A percentile compares a stretch with the other conserved stretches of the same genome.
phyloP scores from a whole-genome alignment of 2,113 vertebrate genomes.

The Anthoscopus minutus region DNA sequence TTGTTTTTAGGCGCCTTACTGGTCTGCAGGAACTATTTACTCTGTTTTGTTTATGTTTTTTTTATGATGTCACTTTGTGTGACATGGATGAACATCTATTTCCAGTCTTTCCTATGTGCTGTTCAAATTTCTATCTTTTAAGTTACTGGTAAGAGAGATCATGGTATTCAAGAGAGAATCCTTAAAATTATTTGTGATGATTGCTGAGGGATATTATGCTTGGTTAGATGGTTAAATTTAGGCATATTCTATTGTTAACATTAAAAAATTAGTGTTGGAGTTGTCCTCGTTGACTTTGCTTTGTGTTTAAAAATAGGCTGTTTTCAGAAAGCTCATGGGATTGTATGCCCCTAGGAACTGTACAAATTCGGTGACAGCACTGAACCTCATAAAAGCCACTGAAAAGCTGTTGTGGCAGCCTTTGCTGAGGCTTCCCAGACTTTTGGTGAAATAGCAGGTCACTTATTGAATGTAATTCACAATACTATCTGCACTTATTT shows the following conservation, averaged over 20 bases:
- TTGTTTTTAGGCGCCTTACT: background rate
- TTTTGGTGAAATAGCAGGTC: background rate
- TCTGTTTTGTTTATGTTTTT: background rate
- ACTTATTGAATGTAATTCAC: background rate
- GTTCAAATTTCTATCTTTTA: background rate
- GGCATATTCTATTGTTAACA: background rate
- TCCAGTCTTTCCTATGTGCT: background rate
- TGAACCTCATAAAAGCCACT: background rate
- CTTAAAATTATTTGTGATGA: background rate
- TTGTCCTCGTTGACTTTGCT: background rate
- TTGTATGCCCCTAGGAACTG: background rate
- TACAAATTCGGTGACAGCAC: background rate
- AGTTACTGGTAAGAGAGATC: background rate
- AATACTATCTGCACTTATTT: background rate
- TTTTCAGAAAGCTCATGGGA: background rate
- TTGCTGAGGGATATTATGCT: background rate
- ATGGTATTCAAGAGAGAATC: background rate
- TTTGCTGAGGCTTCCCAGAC: background rate
- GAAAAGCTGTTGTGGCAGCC: background rate
- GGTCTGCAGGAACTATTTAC: background rate
- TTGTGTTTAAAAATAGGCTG: slow-evolving; percentile 30
- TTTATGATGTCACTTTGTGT: background rate
- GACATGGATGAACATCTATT: background rate
- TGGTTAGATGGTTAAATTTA: background rate
- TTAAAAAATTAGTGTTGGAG: background rate